A percentile compares a stretch with the other conserved stretches of the same genome.
Conservation (phyloP, 2,797 vertebrate species). For the Falco columbarius region DNA sequence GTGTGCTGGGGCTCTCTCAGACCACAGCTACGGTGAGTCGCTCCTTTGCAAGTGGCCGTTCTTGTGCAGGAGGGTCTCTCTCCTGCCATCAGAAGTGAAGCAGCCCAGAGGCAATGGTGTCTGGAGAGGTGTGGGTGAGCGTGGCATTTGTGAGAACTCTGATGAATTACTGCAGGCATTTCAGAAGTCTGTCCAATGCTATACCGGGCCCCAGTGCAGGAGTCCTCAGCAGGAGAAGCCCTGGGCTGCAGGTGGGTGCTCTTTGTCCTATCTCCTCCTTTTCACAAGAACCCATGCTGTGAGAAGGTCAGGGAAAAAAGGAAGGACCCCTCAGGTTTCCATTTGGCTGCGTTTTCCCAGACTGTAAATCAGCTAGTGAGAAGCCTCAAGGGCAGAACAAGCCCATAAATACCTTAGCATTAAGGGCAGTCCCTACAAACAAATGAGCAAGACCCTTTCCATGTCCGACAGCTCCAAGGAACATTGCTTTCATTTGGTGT, state of each 20-base stretch:
- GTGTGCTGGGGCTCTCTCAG: neutral
- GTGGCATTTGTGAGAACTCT: neutral
- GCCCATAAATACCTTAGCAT: neutral
- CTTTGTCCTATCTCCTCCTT: neutral
- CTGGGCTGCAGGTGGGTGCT: neutral
- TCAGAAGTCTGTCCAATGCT: neutral
- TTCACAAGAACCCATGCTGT: neutral
- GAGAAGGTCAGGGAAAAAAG: neutral
- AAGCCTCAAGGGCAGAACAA: neutral
- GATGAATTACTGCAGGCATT: neutral
- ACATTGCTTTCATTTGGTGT: neutral
- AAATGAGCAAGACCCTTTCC: neutral
- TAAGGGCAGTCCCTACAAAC: neutral
- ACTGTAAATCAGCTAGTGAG: neutral
- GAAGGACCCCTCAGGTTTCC: neutral
- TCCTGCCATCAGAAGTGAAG: neutral
- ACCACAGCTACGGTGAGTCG: too few relatives aligned
- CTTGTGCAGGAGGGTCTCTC: neutral
- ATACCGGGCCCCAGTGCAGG: neutral
- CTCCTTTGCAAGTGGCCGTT: neutral
- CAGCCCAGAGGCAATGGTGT: neutral
- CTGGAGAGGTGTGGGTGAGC: neutral
- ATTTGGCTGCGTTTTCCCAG: slow-evolving; percentile 16
- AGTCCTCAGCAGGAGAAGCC: neutral
- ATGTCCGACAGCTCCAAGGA: neutral